A percentile compares a stretch with the other conserved stretches of the same genome.
phyloP scores from a whole-genome alignment of 2,113 vertebrate genomes.

The Cyanoderma ruficeps region DNA sequence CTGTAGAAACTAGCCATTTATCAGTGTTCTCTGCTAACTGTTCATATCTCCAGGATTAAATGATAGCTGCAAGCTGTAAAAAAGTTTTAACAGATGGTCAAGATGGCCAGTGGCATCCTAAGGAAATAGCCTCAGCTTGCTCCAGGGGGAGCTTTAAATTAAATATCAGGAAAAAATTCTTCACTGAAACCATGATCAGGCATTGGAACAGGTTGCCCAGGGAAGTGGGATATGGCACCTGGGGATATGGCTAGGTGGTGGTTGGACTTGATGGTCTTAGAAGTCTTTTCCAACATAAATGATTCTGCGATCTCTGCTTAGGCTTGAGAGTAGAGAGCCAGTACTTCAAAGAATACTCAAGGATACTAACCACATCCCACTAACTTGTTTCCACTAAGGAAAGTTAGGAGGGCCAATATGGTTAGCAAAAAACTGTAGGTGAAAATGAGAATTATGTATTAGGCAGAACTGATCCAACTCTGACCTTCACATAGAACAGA shows the following conservation, averaged over 20 bases:
- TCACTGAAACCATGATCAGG: fast-evolving
- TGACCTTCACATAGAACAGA: neutral
- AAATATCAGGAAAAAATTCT: neutral
- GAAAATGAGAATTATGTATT: neutral
- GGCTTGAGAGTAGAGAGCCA: neutral
- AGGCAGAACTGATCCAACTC: neutral
- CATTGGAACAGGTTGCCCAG: neutral
- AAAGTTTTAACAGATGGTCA: neutral
- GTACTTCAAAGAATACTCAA: neutral
- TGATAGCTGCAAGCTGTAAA: neutral
- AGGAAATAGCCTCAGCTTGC: neutral
- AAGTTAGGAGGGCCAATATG: neutral
- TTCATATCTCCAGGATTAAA: neutral
- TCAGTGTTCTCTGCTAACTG: neutral
- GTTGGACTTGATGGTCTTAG: neutral
- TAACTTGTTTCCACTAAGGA: neutral
- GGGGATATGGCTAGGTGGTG: too few species aligned
- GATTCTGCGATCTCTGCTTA: neutral
- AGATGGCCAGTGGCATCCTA: neutral
- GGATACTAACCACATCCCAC: neutral
- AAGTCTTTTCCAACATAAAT: neutral
- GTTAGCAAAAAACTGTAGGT: neutral
- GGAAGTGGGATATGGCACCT: neutral
- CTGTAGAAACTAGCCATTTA: neutral
- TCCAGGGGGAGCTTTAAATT: neutral